Evolutionary conservation across 2,888 invertebrate species (phyloP), one percentile per base, ranked within the genome.

Genomic region (Aphodius sticticus): DNA sequence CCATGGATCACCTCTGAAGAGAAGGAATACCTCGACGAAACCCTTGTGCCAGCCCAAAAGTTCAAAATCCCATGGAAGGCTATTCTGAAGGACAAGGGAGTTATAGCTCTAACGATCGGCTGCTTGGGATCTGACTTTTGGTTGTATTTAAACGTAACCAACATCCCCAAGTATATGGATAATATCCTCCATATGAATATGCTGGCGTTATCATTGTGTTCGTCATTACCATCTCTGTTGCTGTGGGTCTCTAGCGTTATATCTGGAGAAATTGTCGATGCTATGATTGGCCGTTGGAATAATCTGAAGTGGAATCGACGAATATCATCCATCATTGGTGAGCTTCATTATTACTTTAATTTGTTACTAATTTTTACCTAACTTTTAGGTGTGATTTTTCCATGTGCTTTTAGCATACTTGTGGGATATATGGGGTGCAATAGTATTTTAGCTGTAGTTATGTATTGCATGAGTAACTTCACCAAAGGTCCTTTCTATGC

Each of bases 91-190:
- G 95, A 93, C 0, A 90, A 92, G 5, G 95, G 95, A 0, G 89
- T 96, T 79, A 93, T 94, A 92, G 95, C 95, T 0, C 87, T 96
- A n/a, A 92, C 95, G 12, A 92, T 92, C 76, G 95, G 95, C 81
- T 94, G 95, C 90, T 90, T 93, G 81, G 93, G 93, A 6, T 94
- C 94, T 86, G 93, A 94, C 85, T 94, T 93, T 92, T 94, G 93
- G 4, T 92, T 94, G 85, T 94, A 93, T 86, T 93, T 93, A 5
- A 93, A 94, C 92, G 92, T 94, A 26, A 93, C 93, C 0, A 94
- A 94, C 85, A 89, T 94, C 7, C 94, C 94, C 0, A 93, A 93
- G 84, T 94, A 94, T 87, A 93, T 94, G 92, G 92, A 91, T 70
- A 93, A 93, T 80, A 92, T 94, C 1, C 87, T 94, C 76, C 92